Base-by-base conservation (phyloP, 37 sponge, comb jelly and placozoan species). In the Spongilla lacustris region DNA sequence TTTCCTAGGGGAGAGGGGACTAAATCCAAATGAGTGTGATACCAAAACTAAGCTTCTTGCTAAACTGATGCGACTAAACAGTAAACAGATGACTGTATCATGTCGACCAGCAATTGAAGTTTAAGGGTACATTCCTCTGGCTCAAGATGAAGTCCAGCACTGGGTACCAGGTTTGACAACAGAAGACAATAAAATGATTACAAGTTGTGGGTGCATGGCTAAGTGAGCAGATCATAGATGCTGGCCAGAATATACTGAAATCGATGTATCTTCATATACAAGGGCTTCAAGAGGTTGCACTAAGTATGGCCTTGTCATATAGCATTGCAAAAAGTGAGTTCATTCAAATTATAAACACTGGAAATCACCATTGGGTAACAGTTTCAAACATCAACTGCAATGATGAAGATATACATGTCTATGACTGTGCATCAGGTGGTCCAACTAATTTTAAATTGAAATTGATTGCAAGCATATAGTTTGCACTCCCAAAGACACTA, bases 361-460 rank as follows among this genome's bases (percentile, higher is more conserved):
- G 68, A 25, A 21, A 85, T 22, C 69, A 32, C 41, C 85, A 85
- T 77, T 85, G 85, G 85, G 36, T 77, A 66, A 77, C 78, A 25
- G 81, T 77, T 24, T 75, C 77, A n/a, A 85, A 77, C 17, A 75
- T 84, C 22, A 50, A 50, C 28, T 78, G 78, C 17, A 76, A 68
- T 31, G 50, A 85, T 66, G 66, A 35, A 50, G 76, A 85, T 9
- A 66, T 85, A 17, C 27, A 68, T 76, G 36, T 85, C 17, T 85
- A 66, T 76, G 85, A 76, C 76, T 78, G 77, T 67, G 23, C 66
- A 26, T 49, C 50, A 48, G 24, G 50, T 10, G 36, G 75, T 41
- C 83, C 73, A 37, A 73, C 74, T 30, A 22, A 32, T 25, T 21
- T 1, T 27, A 0, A 74, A 66, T 66, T 74, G 34, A 32, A 11